Base-by-base conservation (phyloP, 2,888 invertebrate genomes). In the Lapara coniferarum region DNA sequence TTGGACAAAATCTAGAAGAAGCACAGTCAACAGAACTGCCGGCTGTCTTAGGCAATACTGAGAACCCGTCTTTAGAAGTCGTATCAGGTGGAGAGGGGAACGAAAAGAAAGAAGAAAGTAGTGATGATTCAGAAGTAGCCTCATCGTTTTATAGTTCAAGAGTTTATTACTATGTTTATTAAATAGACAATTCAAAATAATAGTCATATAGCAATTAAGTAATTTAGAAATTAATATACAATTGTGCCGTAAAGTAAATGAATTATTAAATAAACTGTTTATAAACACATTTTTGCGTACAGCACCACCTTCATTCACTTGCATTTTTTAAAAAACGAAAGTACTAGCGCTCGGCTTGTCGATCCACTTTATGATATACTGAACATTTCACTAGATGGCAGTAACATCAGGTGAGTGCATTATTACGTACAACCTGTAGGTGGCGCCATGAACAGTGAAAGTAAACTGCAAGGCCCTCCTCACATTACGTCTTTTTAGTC, bases 81-180 rank as follows among this genome's bases (percentile, higher is more conserved):
- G 49, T 51, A 37, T 19, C 51, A 13, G 55, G 25, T 25, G 57
- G 49, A 68, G 78, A 81, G 25, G 74, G 76, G 55, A 71, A 72
- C 67, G 30, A 37, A 25, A 76, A 79, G 2, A 77, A 81, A 71
- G 81, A 81, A 66, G 84, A 85, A 46, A 59, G 76, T 51, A 71
- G 71, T 44, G 68, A 81, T 14, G 93, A 93, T 78, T 89, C 92
- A 2, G 92, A 91, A 71, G 87, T 84, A 25, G 90, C 92, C 14
- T 90, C 93, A n/a, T 93, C 93, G 4, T 92, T 84, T 74, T 92
- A 90, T 70, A 87, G 85, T 73, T 87, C 92, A 8, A 88, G 84
- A 79, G 77, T 89, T 73, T 92, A 91, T 71, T 92, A 89, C 71
- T 92, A 89, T 57, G 81, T 91, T 72, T 88, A 83, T 78, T 73